phyloP scores from a whole-genome alignment of 2,888 invertebrate genomes.

The Ommatoiulus sabulosus region DNA sequence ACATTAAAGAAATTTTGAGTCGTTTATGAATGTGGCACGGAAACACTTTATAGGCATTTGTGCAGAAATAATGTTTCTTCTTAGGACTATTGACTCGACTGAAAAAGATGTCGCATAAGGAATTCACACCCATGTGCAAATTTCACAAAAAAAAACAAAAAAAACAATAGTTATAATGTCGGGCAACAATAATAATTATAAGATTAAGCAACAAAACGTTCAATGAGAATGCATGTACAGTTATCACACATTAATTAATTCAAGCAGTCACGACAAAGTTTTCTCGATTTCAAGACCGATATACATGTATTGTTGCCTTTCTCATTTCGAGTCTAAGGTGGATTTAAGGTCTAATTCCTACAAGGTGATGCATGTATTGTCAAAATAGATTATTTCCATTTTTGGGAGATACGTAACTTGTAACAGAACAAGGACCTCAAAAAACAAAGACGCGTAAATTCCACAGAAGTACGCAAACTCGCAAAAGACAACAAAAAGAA shows the following conservation, averaged over 20 bases:
- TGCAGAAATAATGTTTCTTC: not conserved
- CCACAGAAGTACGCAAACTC: not conserved
- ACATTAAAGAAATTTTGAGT: too few species aligned
- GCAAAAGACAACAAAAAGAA: not conserved
- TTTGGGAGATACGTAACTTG: not conserved
- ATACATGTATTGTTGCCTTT: too few species aligned
- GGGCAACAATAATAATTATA: not conserved
- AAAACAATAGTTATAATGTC: not conserved
- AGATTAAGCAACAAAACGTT: slow-evolving; percentile 11
- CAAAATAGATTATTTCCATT: not conserved
- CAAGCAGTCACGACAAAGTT: not conserved
- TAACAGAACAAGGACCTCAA: not conserved
- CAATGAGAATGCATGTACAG: not conserved
- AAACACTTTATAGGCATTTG: too few species aligned
- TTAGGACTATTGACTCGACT: not conserved
- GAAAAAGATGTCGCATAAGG: not conserved
- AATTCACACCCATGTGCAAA: not conserved
- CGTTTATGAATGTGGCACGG: too few species aligned
- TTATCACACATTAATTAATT: not conserved
- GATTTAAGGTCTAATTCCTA: not conserved
- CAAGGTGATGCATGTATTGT: not conserved
- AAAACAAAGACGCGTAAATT: not conserved
- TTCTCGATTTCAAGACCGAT: not conserved
- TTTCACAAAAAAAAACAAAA: not conserved
- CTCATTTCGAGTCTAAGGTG: not conserved